These are phyloP conservation scores for Chrysolina oricalcia DNA, from an alignment of 2,888 invertebrate species.

Conservation along the genomic window DNA sequence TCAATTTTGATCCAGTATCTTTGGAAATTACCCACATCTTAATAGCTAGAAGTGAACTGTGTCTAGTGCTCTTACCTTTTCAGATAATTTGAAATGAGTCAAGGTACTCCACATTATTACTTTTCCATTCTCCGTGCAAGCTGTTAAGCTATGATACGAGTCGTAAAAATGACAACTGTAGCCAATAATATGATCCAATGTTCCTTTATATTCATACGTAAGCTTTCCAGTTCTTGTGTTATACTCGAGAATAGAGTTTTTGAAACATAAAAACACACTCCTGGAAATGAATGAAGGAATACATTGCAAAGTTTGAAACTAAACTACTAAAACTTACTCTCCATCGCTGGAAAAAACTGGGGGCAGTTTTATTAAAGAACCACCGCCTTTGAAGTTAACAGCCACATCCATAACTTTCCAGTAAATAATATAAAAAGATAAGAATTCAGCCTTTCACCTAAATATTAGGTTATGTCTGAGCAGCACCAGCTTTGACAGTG, in stretches of 20 bases:
- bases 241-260: slow-evolving; percentile 77
- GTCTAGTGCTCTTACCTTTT: slow-evolving; percentile 68
- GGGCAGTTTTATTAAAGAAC: slow-evolving; percentile 76
- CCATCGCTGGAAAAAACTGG: slow-evolving; percentile 78
- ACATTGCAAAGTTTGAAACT: slow-evolving; percentile 12
- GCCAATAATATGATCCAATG: slow-evolving; percentile 73
- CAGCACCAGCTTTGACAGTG: too few relatives aligned
- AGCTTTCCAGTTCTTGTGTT: slow-evolving; percentile 79
- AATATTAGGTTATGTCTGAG: too few relatives aligned
- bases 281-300: slow-evolving; percentile 68
- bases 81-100: slow-evolving; percentile 72
- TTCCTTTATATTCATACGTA: slow-evolving; percentile 75
- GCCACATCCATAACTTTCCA: slow-evolving; percentile 63
- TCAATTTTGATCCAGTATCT: too few relatives aligned
- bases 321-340: slow-evolving; percentile 73
- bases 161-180: slow-evolving; percentile 71
- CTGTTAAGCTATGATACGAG: slow-evolving; percentile 71
- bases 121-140: slow-evolving; percentile 75
- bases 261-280: slow-evolving; percentile 77
- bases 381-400: slow-evolving; percentile 77
- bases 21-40: too few relatives aligned
- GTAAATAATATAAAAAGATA: too few relatives aligned
- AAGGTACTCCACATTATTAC: slow-evolving; percentile 75
- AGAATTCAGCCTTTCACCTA: too few relatives aligned
- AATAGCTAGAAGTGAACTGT: too few relatives aligned